Evolutionary conservation across 2,797 vertebrate species (phyloP), one percentile per base, ranked within the genome.

Genomic region (Acanthurus leucopareius): DNA sequence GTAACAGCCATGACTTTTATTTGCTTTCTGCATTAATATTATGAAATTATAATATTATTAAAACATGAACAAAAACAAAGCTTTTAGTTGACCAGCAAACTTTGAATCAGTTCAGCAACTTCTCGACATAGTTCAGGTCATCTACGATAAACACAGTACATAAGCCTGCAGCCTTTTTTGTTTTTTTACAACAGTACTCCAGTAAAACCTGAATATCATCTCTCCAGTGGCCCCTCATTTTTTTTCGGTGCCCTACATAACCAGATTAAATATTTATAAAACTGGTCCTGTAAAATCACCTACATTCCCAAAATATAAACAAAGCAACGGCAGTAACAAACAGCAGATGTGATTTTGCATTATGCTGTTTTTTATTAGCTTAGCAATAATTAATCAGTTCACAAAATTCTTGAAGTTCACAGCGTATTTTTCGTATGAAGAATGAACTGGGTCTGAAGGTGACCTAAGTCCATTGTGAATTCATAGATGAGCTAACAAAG

Each of bases 401-500:
- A 52, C 45, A 45, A 8, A 22, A 35, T 64, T 8, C 2, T 53
- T 54, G 56, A 0, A 1, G 47, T 42, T 20, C 32, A 60, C 19
- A 45, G n/a, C 15, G 3, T 52, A 9, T 2, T 10, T 14, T 54
- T 20, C 73, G 13, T 28, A 69, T 40, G 38, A 62, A 40, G 17
- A 35, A 56, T 57, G 25, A 44, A 48, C 6, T 22, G 16, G 14
- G 10, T 61, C 45, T 80, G 59, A 70, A 42, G 20, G 47, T 63
- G 75, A 78, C 32, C 28, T 25, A n/a, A 60, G 14, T 47, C 40
- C 44, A n/a, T 51, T 75, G 48, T 51, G 35, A 38, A 80, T 60
- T 56, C 58, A 77, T 53, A 67, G 22, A 58, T 58, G 1, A 73
- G 61, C 38, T 22, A 60, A 66, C 52, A 49, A 51, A 60, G 17